A percentile compares a stretch with the other conserved stretches of the same genome.
Evolutionary conservation across 2,113 vertebrate genomes (phyloP).

Genomic region (Heloderma charlesbogerti): DNA sequence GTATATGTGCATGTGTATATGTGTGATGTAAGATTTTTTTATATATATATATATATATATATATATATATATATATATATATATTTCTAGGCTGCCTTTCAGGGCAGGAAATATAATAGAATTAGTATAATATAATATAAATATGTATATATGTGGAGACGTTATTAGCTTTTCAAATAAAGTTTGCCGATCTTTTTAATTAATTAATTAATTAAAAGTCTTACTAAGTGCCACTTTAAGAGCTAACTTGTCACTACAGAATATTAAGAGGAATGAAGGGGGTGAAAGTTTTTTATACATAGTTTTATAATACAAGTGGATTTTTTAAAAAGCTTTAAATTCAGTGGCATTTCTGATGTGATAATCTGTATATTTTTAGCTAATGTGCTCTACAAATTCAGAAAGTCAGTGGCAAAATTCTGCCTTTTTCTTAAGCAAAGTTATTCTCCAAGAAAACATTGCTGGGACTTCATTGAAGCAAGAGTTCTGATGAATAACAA

Average conservation of each 20-base stretch:
- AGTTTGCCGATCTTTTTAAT: slow-evolving; percentile 49
- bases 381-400: slow-evolving; percentile 47
- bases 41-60: not conserved
- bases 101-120: too few species aligned
- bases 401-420: slow-evolving; percentile 2
- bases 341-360: slow-evolving; percentile 46
- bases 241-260: not conserved
- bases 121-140: too few species aligned
- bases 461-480: slow-evolving; percentile 38
- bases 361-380: slow-evolving; percentile 49
- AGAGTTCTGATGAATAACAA: slow-evolving; percentile 50
- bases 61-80: not conserved
- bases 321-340: not conserved
- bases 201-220: slow-evolving; percentile 54
- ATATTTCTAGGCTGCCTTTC: too few species aligned
- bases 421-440: slow-evolving; percentile 44
- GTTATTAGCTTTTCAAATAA: slow-evolving; percentile 41
- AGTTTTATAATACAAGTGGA: slow-evolving; percentile 44
- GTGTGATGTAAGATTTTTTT: not conserved
- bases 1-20: not conserved
- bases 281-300: slow-evolving; percentile 18
- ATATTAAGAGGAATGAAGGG: slow-evolving; percentile 40
- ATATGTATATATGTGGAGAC: not conserved
- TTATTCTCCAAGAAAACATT: slow-evolving; percentile 6
- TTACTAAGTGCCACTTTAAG: not conserved